Base-by-base conservation (phyloP, 1,140 invertebrate genomes). In the Zaprionus gabonicus region DNA sequence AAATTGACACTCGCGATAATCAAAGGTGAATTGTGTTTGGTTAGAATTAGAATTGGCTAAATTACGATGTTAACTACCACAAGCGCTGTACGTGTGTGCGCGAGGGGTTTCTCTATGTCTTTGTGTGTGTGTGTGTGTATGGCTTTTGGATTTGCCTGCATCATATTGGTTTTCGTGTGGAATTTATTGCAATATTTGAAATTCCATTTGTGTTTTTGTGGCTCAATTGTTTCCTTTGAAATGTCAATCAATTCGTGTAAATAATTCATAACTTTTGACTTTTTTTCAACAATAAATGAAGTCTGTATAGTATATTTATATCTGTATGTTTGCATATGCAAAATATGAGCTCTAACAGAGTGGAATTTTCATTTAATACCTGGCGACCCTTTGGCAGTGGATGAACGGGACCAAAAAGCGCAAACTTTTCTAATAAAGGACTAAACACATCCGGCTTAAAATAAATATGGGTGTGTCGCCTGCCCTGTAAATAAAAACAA, bases 1-100 rank as follows among this genome's bases (percentile, higher is more conserved):
- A 88, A 86, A 86, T 86, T 86, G 84, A 86, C 83, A 86, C 83
- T 80, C 73, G 80, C 86, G 83, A 86, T 86, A 86, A 86, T 88
- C 83, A 86, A 80, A 78, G 82, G 76, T 71, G 80, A 86, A 83
- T 65, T 71, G 44, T 63, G 68, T 71, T 62, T 75, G 67, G 59
- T 64, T 57, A n/a, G 25, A 36, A 28, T 51, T 31, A 20, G 27
- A n/a, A 59, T 65, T 36, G 44, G 6, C 68, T 55, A 65, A 76
- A 76, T 76, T 59, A 59, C 68, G 62, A 71, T 66, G 46, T 76
- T 17, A 75, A 68, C 64, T 57, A 57, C 5, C 60, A 17, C 25
- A 65, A 74, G 49, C 28, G 25, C 1, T 27, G 28, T 41, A 17
- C n/a, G 15, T 34, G 31, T 36, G 27, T 46, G 7, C 6, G 7